Evolutionary conservation across 1,140 invertebrate genomes (phyloP), one percentile per base, ranked within the genome.

Genomic region (Semibalanus balanoides): DNA sequence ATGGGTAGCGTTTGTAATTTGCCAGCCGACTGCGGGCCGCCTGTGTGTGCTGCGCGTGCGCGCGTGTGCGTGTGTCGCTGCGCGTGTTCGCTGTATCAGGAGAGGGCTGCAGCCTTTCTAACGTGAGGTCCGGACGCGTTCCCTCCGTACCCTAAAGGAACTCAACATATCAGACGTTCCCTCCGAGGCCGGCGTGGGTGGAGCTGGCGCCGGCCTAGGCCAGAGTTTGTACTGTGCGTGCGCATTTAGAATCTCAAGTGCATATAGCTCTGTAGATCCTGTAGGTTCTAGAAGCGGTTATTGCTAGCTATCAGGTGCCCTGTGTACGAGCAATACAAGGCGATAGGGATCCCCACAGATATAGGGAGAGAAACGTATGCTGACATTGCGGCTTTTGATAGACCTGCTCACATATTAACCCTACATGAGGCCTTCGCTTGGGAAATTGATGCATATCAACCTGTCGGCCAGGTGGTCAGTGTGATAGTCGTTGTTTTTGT

Each of bases 401-500:
- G 51, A 22, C 51, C 51, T 64, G 51, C 51, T 64, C 51, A 64
- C 22, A 22, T 14, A 64, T 64, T 25, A 64, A 64, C 51, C 11
- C 51, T 64, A 25, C 7, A 64, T 25, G 51, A 64, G 51, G 51
- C 51, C 51, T 64, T 64, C 51, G 22, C 51, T 64, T 64, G 51
- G 30, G 75, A 76, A 28, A 70, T 64, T 25, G n/a, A 40, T 69
- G 75, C 64, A 51, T 74, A 83, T 81, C 73, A 81, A 83, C 22
- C 81, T 86, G 81, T 88, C 88, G 3, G 86, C 86, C 0, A 43
- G 17, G 14, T 30, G 30, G 22, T 75, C 35, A 17, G 31, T 28
- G 35, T 30, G 74, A 74, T 28, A 28, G 51, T 14, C 22, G 31
- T 75, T 31, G 30, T 76, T 11, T 76, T 9, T 74, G 70, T 76